phyloP scores from a whole-genome alignment of 2,888 invertebrate genomes.

The Limnephilus lunatus region DNA sequence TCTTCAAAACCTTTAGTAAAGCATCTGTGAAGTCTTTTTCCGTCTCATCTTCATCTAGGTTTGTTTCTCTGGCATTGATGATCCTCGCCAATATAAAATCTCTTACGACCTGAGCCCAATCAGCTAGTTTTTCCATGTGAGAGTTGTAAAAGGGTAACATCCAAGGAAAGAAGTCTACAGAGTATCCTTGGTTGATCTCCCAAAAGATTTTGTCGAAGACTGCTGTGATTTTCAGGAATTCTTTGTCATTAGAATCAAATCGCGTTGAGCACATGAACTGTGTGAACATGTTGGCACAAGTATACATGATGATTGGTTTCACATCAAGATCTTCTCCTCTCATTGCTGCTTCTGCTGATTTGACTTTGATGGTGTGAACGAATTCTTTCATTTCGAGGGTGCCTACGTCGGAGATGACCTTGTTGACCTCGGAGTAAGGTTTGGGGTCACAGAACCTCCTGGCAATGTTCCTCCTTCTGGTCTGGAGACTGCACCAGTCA shows the following conservation, averaged over 20 bases:
- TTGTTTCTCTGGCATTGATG: constrained; percentile 78
- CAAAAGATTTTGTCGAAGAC: constrained; percentile 92
- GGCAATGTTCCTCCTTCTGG: constrained; percentile 86
- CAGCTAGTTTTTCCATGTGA: constrained; percentile 82
- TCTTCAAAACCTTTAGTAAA: constrained; percentile 81
- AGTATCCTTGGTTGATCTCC: constrained; percentile 94
- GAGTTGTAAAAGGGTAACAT: constrained; percentile 83
- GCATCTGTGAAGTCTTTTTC: constrained; percentile 90
- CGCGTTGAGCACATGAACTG: constrained; percentile 91
- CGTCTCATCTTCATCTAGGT: constrained; percentile 78
- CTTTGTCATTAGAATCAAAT: constrained; percentile 83
- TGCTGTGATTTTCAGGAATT: constrained; percentile 83
- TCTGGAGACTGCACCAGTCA: constrained; percentile 91
- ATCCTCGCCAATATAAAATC: constrained; percentile 86
- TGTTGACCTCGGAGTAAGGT: constrained; percentile 83
- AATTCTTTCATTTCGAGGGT: constrained; percentile 81
- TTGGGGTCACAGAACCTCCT: constrained; percentile 89
- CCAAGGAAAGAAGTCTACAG: constrained; percentile 92
- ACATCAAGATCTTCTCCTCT: constrained; percentile 76
- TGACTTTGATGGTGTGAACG: constrained; percentile 76
- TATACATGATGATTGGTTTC: constrained; percentile 84
- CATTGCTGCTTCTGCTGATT: constrained; percentile 70
- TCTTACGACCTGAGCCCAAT: constrained; percentile 84
- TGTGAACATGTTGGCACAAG: constrained; percentile 90
- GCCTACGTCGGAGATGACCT: constrained; percentile 84